Evolutionary conservation across 2,113 vertebrate genomes (phyloP).

Genomic region (Hiodon tergisus): DNA sequence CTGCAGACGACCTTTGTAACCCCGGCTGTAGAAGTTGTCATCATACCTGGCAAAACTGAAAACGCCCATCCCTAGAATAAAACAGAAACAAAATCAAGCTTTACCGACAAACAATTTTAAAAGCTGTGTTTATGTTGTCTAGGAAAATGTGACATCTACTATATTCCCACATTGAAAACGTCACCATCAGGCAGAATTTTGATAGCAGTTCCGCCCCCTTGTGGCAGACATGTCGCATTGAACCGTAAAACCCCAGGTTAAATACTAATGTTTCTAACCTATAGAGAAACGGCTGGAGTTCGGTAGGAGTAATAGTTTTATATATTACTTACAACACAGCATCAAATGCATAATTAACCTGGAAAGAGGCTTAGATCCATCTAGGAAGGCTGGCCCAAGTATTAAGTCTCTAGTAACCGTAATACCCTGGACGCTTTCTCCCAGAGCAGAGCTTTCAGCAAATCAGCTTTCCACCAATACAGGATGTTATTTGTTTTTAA

Average conservation of each 20-base stretch:
- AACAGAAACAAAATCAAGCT: background rate
- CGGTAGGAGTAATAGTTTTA: background rate
- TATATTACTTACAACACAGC: background rate
- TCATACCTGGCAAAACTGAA: constrained; percentile 79
- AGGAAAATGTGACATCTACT: too few species aligned
- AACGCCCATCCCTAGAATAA: constrained; percentile 65
- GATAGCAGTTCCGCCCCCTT: constrained; percentile 7
- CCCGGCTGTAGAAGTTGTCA: constrained; percentile 63
- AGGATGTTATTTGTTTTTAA: too few species aligned
- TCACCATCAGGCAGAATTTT: too few species aligned
- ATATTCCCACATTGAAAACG: too few species aligned
- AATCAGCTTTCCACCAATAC: too few species aligned
- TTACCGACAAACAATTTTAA: too few species aligned
- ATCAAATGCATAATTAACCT: background rate
- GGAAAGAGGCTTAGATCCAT: too few species aligned
- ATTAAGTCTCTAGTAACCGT: too few species aligned
- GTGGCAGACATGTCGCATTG: background rate
- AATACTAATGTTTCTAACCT: background rate
- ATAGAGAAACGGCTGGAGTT: background rate
- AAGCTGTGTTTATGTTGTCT: background rate
- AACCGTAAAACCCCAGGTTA: background rate
- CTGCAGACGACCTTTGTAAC: constrained; percentile 61
- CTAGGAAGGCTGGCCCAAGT: too few species aligned
- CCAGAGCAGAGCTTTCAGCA: too few species aligned
- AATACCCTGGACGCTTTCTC: too few species aligned